phyloP scores from a whole-genome alignment of 2,797 vertebrate species.

The Rhyacichthys aspro region DNA sequence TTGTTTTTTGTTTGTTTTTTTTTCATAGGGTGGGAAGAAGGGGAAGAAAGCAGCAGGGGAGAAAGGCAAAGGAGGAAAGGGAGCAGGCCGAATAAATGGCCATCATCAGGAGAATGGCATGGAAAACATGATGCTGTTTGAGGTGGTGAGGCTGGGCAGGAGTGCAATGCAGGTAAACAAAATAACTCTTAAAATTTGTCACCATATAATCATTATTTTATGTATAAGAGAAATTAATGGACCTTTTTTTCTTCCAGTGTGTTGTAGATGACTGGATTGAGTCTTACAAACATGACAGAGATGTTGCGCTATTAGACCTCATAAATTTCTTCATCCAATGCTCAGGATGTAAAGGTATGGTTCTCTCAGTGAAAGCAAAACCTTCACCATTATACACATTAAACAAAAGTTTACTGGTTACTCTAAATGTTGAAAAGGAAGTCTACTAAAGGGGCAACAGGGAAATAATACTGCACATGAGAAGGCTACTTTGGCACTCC shows the following conservation, averaged over 20 bases:
- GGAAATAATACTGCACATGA: no score
- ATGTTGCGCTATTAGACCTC: slow-evolving; percentile 96
- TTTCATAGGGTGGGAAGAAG: slow-evolving; percentile 89
- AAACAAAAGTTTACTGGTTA: no score
- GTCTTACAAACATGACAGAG: slow-evolving; percentile 96
- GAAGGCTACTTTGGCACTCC: no score
- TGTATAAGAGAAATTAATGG: neutral
- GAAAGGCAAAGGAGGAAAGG: slow-evolving; percentile 93
- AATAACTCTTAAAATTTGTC: neutral
- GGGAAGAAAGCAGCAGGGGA: slow-evolving; percentile 90
- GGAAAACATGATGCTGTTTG: slow-evolving; percentile 99
- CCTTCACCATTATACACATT: no score
- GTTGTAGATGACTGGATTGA: slow-evolving; percentile 99
- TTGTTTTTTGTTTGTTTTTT: slow-evolving; percentile 8
- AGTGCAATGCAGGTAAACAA: slow-evolving; percentile 96
- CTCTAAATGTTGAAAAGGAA: no score
- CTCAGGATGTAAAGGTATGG: slow-evolving; percentile 97
- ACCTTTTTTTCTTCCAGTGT: slow-evolving; percentile 81
- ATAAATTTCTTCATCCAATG: slow-evolving; percentile 99
- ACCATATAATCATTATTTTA: neutral
- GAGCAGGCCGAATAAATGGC: slow-evolving; percentile 92
- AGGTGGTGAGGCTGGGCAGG: slow-evolving; percentile 97
- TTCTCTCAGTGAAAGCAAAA: no score
- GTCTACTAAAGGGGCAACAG: no score
- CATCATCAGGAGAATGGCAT: slow-evolving; percentile 99